These are phyloP conservation scores for Apodemus speciosus DNA, from an alignment of 2,113 vertebrate genomes.

Conservation along the genomic window DNA sequence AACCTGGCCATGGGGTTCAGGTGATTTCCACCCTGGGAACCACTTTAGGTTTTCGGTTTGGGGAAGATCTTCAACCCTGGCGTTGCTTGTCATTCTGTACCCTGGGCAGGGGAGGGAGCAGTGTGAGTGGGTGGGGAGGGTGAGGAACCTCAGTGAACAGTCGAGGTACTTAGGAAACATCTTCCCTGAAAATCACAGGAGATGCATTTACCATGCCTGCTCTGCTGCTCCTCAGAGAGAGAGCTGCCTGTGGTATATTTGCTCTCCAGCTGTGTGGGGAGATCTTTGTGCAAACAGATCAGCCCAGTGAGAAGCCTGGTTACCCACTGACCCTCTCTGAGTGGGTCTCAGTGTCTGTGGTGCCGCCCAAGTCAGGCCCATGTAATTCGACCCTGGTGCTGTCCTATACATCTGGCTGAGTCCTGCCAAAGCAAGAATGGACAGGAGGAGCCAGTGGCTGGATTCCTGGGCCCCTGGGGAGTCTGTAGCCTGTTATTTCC, in stretches of 20 bases:
- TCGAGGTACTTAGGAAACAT: too few species aligned
- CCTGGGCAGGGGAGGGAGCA: neutral
- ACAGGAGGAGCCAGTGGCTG: constrained; percentile 47
- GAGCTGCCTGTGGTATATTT: fast-evolving
- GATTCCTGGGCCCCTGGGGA: constrained; percentile 46
- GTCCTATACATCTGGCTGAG: neutral
- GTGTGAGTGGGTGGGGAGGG: neutral
- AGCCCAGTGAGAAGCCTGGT: neutral
- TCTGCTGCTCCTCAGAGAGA: neutral
- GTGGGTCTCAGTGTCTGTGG: neutral
- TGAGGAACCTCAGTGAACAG: fast-evolving
- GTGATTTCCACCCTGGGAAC: constrained; percentile 34
- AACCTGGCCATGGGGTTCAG: neutral
- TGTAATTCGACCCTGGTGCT: neutral
- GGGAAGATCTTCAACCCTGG: constrained; percentile 21
- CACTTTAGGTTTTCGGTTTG: neutral
- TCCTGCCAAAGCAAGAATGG: fast-evolving
- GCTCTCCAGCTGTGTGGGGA: neutral
- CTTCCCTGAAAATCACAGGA: neutral
- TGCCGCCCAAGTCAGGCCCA: neutral
- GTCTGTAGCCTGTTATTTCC: constrained; percentile 51
- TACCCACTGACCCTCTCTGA: neutral
- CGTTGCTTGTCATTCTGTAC: neutral
- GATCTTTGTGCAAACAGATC: fast-evolving
- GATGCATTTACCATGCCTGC: fast-evolving